phyloP scores from a whole-genome alignment of 2,888 invertebrate genomes.

The Leptopilina myrica region DNA sequence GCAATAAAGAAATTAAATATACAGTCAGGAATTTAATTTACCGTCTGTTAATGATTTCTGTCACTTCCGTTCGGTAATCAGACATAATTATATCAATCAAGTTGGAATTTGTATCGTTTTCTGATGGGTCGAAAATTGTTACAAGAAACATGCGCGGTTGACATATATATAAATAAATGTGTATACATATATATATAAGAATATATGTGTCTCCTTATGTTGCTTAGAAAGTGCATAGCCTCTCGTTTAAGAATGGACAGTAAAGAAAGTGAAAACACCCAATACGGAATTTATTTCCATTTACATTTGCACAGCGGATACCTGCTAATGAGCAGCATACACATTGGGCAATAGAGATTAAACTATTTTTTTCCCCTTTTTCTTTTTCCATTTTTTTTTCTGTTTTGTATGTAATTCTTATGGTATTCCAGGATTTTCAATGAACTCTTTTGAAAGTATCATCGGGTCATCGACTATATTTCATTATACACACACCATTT shows the following conservation, averaged over 20 bases:
- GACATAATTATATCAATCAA: slow-evolving; percentile 20
- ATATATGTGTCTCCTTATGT: slow-evolving; percentile 22
- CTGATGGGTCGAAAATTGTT: slow-evolving; percentile 31
- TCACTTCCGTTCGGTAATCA: slow-evolving; percentile 24
- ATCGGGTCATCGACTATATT: slow-evolving; percentile 33
- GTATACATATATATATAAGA: too few species aligned
- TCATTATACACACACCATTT: background rate
- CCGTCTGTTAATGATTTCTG: background rate
- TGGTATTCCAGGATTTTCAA: slow-evolving; percentile 26
- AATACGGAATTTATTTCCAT: slow-evolving; percentile 36
- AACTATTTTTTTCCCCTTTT: slow-evolving; percentile 10
- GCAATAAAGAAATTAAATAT: background rate
- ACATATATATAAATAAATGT: background rate
- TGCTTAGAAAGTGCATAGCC: slow-evolving; percentile 34
- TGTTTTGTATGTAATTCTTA: background rate
- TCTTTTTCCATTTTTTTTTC: too few species aligned
- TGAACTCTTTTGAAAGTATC: slow-evolving; percentile 32
- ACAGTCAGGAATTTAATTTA: background rate
- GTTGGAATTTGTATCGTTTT: slow-evolving; percentile 25
- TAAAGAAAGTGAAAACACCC: slow-evolving; percentile 38
- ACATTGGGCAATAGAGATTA: slow-evolving; percentile 41
- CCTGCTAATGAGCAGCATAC: slow-evolving; percentile 37
- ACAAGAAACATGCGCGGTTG: slow-evolving; percentile 6
- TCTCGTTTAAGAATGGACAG: slow-evolving; percentile 32
- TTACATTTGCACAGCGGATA: slow-evolving; percentile 39